Conservation (phyloP, 2,797 vertebrate species). For the Thunnus albacares region DNA sequence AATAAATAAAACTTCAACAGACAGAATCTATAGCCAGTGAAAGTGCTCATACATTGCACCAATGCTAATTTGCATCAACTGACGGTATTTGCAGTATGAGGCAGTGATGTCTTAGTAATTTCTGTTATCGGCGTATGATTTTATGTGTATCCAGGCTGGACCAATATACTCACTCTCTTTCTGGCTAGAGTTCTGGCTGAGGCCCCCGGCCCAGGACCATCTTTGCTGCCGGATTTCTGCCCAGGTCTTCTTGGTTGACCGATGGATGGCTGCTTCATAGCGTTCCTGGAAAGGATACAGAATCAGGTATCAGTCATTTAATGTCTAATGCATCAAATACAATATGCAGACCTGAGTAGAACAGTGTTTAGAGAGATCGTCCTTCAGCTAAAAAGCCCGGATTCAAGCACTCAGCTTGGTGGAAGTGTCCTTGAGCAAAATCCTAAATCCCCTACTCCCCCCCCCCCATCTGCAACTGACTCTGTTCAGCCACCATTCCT, state of each 20-base stretch:
- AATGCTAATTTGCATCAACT: not conserved
- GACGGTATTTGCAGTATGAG: not conserved
- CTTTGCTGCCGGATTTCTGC: slow-evolving; percentile 97
- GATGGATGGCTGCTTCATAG: slow-evolving; percentile 95
- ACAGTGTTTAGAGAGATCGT: no score
- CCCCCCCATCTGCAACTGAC: slow-evolving; percentile 24
- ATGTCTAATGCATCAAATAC: not conserved
- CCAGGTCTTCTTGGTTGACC: slow-evolving; percentile 96
- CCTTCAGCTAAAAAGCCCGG: not conserved
- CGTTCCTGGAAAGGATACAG: slow-evolving; percentile 87
- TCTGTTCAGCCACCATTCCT: not conserved
- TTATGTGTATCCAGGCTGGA: not conserved
- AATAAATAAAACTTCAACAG: not conserved
- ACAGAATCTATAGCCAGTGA: not conserved
- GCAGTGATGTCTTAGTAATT: not conserved
- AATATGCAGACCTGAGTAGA: not conserved
- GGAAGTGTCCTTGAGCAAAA: slow-evolving; percentile 28
- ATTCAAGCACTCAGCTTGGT: not conserved
- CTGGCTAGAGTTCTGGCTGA: slow-evolving; percentile 91
- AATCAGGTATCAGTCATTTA: not conserved
- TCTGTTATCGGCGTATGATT: not conserved
- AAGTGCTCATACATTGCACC: not conserved
- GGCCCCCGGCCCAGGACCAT: slow-evolving; percentile 95
- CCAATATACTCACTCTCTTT: slow-evolving; percentile 84
- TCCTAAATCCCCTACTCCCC: slow-evolving; percentile 2